Percentiles rank a stretch among this genome's conserved stretches.
Evolutionary conservation across 2,797 vertebrate species (phyloP).

Genomic region (Emydoidea blandingii): DNA sequence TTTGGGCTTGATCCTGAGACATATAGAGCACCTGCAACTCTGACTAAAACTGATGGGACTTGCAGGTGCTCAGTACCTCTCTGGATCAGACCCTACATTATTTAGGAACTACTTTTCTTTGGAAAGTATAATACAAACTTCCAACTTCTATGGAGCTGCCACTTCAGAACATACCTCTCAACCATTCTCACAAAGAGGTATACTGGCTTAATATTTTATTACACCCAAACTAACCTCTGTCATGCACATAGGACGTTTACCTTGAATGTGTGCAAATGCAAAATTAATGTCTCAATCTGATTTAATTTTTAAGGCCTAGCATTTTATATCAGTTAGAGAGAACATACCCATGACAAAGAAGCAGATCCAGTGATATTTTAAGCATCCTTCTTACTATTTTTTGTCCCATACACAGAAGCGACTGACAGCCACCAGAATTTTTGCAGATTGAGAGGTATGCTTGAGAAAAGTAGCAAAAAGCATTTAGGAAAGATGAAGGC

Average conservation of each 20-base stretch:
- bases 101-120: neutral
- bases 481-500: conserved; percentile 11
- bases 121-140: neutral
- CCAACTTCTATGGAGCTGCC: neutral
- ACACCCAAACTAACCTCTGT: neutral
- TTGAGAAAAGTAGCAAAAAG: neutral
- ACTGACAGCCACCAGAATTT: neutral
- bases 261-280: neutral
- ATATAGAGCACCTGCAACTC: neutral
- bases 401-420: neutral
- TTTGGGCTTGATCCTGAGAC: neutral
- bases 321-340: neutral
- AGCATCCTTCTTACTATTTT: neutral
- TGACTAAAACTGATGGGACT: neutral
- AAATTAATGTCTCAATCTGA: neutral
- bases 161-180: neutral
- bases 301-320: neutral
- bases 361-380: neutral
- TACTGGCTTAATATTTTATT: neutral
- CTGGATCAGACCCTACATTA: neutral
- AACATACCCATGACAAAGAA: neutral
- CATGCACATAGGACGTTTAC: neutral
- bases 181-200: neutral
- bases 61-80: neutral
- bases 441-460: conserved; percentile 18